Evolutionary conservation across 2,113 vertebrate genomes (phyloP).

Genomic region (Pangasianodon gigas): DNA sequence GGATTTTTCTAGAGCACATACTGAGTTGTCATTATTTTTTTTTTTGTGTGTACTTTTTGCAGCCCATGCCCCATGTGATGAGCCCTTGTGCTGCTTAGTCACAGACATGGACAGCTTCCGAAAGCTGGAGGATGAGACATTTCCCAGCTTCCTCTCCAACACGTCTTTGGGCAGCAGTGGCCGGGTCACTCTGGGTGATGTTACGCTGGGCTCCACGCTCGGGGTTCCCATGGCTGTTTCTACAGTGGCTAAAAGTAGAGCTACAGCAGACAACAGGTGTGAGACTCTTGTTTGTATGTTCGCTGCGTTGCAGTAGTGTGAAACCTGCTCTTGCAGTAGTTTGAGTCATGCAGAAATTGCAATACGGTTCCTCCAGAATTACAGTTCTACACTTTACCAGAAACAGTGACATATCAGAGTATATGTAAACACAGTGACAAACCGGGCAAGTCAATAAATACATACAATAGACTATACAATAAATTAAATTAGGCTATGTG

Average conservation of each 20-base stretch:
- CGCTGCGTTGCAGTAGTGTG: not conserved
- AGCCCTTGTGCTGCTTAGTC: constrained; percentile 46
- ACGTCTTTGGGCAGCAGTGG: constrained; percentile 74
- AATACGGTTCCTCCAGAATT: not conserved
- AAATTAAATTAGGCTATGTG: not conserved
- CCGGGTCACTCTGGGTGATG: constrained; percentile 76
- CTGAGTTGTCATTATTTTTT: not conserved
- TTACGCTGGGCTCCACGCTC: constrained; percentile 83
- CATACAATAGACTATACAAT: not conserved
- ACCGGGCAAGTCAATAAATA: not conserved
- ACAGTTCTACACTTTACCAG: not conserved
- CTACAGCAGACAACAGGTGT: constrained; percentile 78
- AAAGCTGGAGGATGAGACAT: constrained; percentile 84
- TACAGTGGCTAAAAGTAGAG: constrained; percentile 84
- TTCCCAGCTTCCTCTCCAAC: constrained; percentile 82
- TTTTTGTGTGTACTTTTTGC: not conserved
- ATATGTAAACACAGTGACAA: not conserved
- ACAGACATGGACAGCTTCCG: constrained; percentile 78
- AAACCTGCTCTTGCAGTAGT: constrained; percentile 33
- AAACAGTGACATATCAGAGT: not conserved
- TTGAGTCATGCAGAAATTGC: not conserved
- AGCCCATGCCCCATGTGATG: constrained; percentile 37
- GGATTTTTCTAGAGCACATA: not conserved
- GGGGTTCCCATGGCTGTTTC: constrained; percentile 93
- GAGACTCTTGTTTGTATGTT: constrained; percentile 3